These are phyloP conservation scores for Potamilus streckersoni DNA, from an alignment of 1,140 invertebrate genomes.

Conservation along the genomic window DNA sequence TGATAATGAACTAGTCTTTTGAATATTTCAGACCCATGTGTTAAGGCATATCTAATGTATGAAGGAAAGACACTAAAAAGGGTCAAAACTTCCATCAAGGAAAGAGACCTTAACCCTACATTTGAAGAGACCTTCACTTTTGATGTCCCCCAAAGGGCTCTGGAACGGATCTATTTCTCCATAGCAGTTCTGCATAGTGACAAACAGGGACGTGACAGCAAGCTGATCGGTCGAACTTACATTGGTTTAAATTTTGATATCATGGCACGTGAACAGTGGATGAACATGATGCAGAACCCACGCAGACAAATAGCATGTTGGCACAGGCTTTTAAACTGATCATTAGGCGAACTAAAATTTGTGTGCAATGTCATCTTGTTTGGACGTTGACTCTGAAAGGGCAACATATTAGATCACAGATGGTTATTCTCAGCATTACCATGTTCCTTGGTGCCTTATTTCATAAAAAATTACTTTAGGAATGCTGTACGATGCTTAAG, in stretches of 20 bases:
- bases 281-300: constrained; percentile 46
- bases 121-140: constrained; percentile 74
- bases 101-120: constrained; percentile 70
- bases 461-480: no score
- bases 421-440: no score
- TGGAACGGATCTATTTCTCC: constrained; percentile 86
- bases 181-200: constrained; percentile 91
- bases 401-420: no score
- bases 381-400: no score
- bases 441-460: no score
- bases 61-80: constrained; percentile 72
- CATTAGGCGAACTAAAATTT: no score
- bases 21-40: constrained; percentile 70
- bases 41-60: constrained; percentile 72
- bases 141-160: constrained; percentile 74
- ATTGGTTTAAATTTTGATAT: constrained; percentile 47
- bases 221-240: constrained; percentile 49
- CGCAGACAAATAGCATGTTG: constrained; percentile 40
- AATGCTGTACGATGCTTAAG: no score
- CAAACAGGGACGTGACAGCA: constrained; percentile 25
- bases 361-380: no score
- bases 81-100: constrained; percentile 71
- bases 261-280: constrained; percentile 41
- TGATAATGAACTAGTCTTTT: background rate
- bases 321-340: no score